A percentile compares a stretch with the other conserved stretches of the same genome.
Evolutionary conservation across 2,888 invertebrate genomes (phyloP).

Genomic region (Zygogramma bicolorata): DNA sequence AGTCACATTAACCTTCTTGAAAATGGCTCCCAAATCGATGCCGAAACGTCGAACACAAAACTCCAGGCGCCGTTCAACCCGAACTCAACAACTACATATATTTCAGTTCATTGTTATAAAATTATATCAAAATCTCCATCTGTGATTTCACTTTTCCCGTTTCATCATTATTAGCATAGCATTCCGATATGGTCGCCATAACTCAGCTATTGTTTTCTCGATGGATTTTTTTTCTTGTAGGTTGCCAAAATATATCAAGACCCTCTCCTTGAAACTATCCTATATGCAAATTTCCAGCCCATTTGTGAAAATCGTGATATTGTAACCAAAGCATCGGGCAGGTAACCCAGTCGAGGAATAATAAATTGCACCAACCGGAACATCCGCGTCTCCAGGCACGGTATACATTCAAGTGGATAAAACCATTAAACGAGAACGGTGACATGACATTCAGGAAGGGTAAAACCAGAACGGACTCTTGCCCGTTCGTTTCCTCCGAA

Average conservation of each 20-base stretch:
- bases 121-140: too few species aligned
- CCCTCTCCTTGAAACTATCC: background rate
- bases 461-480: slow-evolving; percentile 43
- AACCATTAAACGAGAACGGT: slow-evolving; percentile 31
- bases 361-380: slow-evolving; percentile 33
- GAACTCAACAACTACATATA: too few species aligned
- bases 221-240: too few species aligned
- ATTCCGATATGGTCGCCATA: background rate
- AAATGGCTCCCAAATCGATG: too few species aligned
- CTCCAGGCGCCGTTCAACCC: too few species aligned
- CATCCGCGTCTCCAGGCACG: slow-evolving; percentile 25
- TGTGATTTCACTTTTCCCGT: too few species aligned
- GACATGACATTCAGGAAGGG: slow-evolving; percentile 46
- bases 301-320: background rate
- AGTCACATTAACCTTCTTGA: too few species aligned
- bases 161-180: too few species aligned
- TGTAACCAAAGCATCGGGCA: slow-evolving; percentile 12
- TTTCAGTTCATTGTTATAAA: too few species aligned
- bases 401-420: slow-evolving; percentile 31
- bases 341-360: slow-evolving; percentile 23
- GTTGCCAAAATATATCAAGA: too few species aligned
- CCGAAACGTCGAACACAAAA: too few species aligned
- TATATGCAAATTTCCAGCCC: background rate
- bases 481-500: slow-evolving; percentile 46
- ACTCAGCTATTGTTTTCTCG: background rate